Evolutionary conservation across 2,888 invertebrate genomes (phyloP), one percentile per base, ranked within the genome.

Genomic region (Atethmia centrago): DNA sequence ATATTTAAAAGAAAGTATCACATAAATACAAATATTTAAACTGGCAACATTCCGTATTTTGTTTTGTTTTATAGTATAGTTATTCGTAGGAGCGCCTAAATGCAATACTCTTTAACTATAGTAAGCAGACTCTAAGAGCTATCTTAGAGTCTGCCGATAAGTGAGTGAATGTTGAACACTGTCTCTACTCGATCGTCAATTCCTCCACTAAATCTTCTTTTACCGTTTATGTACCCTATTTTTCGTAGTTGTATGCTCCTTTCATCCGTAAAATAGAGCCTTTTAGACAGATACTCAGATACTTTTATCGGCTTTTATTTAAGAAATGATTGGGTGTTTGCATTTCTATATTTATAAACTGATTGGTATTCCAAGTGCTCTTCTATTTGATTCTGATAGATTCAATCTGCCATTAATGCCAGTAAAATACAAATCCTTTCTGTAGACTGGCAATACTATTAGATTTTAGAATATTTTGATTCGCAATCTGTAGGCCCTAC

Each of bases 241-340:
- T 71, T 71, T 64, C 31, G 1, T 42, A 78, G 42, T 71, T 49
- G 71, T 65, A 36, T 65, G n/a, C n/a, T n/a, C n/a, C n/a, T n/a
- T n/a, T n/a, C n/a, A n/a, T n/a, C n/a, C n/a, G n/a, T 14, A 56
- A 73, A 64, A 53, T 56, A 47, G 14, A 78, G 45, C 63, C 56
- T 74, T 63, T 74, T 31, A 70, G 40, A 64, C 9, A 36, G 40
- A 8, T 49, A 68, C 3, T 58, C 45, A 3, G 2, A 5, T 49
- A 28, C 42, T 77, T 62, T 45, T 58, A 67, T 40, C 3, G 28
- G 36, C 28, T 45, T 28, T 59, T 42, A 73, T 47, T 72, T 45
- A 59, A 28, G 8, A 58, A 74, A 75, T 49, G 5, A 36, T 45
- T 21, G n/a, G 31, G 58, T 36, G 28, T 65, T 65, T 36, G n/a